Evolutionary conservation across 2,888 invertebrate genomes (phyloP).

Genomic region (Calameuta pallipes): DNA sequence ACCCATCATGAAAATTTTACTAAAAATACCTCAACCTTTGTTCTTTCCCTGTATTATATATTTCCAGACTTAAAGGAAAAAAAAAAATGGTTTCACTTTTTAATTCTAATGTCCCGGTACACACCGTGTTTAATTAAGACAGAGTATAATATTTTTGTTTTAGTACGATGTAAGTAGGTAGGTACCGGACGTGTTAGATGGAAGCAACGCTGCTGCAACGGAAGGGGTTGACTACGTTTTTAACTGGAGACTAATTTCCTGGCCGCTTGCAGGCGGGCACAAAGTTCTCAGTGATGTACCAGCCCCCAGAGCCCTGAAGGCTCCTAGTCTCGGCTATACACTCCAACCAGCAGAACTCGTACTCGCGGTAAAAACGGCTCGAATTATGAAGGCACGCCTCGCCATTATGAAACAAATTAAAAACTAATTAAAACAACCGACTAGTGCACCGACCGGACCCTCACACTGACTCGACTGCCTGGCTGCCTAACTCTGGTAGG

Average conservation of each 20-base stretch:
- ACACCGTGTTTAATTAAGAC: neutral
- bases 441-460: slow-evolving; percentile 4
- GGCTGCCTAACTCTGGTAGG: slow-evolving; percentile 4
- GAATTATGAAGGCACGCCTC: slow-evolving; percentile 53
- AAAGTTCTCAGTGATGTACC: slow-evolving; percentile 56
- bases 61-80: neutral
- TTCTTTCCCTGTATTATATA: neutral
- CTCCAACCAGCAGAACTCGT: slow-evolving; percentile 22
- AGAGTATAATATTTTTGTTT: neutral
- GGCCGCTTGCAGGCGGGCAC: slow-evolving; percentile 38
- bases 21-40: neutral
- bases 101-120: neutral
- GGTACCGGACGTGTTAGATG: slow-evolving; percentile 1
- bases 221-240: slow-evolving; percentile 32
- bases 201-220: neutral
- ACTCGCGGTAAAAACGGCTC: slow-evolving; percentile 45
- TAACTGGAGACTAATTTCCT: slow-evolving; percentile 56
- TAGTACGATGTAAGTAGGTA: slow-evolving; percentile 1
- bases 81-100: neutral
- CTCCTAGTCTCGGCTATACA: slow-evolving; percentile 32
- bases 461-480: neutral
- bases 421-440: slow-evolving; percentile 59
- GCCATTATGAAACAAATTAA: slow-evolving; percentile 59
- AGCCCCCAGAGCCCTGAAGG: slow-evolving; percentile 46
- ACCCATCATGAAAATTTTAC: neutral